Evolutionary conservation across 2,797 vertebrate species (phyloP).

Genomic region (Phylloscopus collybita): DNA sequence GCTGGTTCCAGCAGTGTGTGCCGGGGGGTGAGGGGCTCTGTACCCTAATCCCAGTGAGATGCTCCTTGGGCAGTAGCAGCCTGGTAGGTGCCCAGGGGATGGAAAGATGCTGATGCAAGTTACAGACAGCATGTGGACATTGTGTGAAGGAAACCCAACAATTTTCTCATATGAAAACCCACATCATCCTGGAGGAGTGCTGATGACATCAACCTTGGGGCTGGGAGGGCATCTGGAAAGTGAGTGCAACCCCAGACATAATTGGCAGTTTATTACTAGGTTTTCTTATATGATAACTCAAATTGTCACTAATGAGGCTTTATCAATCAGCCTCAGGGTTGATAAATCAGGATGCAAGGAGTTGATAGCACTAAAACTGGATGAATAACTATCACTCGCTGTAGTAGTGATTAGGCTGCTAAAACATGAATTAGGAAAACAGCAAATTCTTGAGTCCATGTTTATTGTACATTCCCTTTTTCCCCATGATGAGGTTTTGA

Average conservation of each 20-base stretch:
- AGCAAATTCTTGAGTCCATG: not conserved
- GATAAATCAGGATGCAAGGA: not conserved
- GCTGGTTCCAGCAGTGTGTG: not conserved
- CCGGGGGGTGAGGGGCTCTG: no score
- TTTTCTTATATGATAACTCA: not conserved
- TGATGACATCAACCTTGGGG: not conserved
- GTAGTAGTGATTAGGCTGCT: not conserved
- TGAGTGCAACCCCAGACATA: accelerated
- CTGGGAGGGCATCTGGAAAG: not conserved
- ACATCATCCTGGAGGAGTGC: not conserved
- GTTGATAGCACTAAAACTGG: not conserved
- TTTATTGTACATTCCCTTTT: not conserved
- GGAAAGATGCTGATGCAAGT: not conserved
- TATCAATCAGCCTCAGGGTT: not conserved
- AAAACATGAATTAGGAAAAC: not conserved
- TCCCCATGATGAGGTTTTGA: not conserved
- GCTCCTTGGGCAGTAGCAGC: not conserved
- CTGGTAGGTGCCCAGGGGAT: not conserved
- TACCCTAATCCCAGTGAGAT: no score
- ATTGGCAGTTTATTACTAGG: not conserved
- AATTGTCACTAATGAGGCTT: not conserved
- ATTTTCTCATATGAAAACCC: accelerated
- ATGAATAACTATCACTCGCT: not conserved
- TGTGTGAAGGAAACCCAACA: not conserved
- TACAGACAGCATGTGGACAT: accelerated